Evolutionary conservation across 1,140 invertebrate species (phyloP).

Genomic region (Tetramorium alpestre): DNA sequence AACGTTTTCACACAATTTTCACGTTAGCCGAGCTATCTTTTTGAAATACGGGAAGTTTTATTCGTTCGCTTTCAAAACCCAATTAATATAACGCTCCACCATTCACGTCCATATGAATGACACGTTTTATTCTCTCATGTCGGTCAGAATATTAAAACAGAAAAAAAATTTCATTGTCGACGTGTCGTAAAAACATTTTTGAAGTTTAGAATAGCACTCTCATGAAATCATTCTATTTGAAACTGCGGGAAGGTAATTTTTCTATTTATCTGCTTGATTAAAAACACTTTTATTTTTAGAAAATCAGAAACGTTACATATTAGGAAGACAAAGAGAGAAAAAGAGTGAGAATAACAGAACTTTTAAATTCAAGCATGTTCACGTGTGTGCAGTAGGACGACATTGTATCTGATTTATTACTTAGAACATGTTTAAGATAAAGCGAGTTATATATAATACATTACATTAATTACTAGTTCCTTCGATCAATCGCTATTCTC

Average conservation of each 20-base stretch:
- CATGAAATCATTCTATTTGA: neutral
- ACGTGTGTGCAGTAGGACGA: neutral
- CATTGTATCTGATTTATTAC: conserved; percentile 36
- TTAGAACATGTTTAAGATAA: conserved; percentile 41
- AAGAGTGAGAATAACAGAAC: too few species aligned
- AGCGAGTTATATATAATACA: conserved; percentile 36
- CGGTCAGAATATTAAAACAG: neutral
- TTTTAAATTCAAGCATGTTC: neutral
- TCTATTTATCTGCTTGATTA: neutral
- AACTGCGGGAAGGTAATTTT: neutral
- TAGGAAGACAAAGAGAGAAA: neutral
- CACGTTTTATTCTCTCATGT: conserved; percentile 16
- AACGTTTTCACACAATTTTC: neutral
- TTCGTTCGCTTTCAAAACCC: neutral
- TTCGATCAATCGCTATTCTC: conserved; percentile 47
- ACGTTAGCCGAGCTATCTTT: neutral
- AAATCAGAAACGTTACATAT: neutral
- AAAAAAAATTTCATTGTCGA: conserved; percentile 4
- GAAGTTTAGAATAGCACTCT: neutral
- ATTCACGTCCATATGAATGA: conserved; percentile 2
- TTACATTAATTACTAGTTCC: conserved; percentile 56
- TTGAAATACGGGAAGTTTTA: neutral
- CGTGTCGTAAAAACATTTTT: neutral
- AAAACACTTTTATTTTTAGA: neutral
- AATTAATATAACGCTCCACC: conserved; percentile 29